Evolutionary conservation across 1,140 invertebrate genomes (phyloP).

Genomic region (Drosophila trapezifrons): DNA sequence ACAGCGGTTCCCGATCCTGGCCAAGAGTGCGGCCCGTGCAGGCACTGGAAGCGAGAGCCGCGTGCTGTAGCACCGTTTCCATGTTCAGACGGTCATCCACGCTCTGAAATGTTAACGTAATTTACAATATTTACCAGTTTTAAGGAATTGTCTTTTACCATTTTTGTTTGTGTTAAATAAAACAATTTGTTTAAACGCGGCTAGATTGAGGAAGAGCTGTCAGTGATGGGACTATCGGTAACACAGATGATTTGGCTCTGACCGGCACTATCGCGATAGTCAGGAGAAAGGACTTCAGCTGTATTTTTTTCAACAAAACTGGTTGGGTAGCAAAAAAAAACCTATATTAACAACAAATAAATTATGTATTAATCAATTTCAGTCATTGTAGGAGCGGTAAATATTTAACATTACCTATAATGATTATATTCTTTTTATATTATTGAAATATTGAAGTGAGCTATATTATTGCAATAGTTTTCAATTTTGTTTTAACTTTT

Average conservation of each 20-base stretch:
- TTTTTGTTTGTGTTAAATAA: not conserved
- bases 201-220: not conserved
- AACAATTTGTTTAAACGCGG: not conserved
- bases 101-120: constrained; percentile 29
- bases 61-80: constrained; percentile 52
- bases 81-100: constrained; percentile 49
- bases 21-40: constrained; percentile 55
- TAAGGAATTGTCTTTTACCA: constrained; percentile 5
- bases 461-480: too few species aligned
- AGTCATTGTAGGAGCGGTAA: not conserved
- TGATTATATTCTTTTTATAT: too few species aligned
- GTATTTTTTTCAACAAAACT: too few species aligned
- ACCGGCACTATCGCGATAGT: not conserved
- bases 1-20: constrained; percentile 42
- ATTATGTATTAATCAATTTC: not conserved
- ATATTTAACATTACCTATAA: too few species aligned
- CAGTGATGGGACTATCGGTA: not conserved
- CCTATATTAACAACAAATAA: not conserved
- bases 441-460: too few species aligned
- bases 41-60: constrained; percentile 45
- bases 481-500: too few species aligned
- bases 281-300: not conserved
- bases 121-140: not conserved
- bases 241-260: not conserved
- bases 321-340: not conserved